Base-by-base conservation (phyloP, 2,888 invertebrate species). In the Digitonthophagus gazella region DNA sequence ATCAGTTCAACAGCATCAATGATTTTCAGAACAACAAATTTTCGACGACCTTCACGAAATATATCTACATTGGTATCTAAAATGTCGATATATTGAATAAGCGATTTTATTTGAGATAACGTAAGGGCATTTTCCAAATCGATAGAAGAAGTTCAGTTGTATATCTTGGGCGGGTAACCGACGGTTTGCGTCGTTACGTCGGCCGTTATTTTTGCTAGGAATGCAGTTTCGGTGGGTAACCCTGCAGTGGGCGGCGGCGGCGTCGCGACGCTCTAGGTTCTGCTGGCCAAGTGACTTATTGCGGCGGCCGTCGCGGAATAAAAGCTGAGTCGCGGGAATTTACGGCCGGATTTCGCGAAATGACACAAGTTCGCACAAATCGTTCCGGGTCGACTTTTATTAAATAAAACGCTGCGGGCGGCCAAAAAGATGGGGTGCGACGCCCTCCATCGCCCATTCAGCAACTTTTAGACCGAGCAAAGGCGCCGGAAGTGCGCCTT, bases 281-380 rank as follows among this genome's bases (percentile, higher is more conserved):
- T 11, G 61, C 20, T 18, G 18, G 18, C 61, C 61, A n/a, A 20
- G 61, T 61, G 61, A 61, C 61, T 61, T 61, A 61, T 61, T 61
- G 18, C 19, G 18, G 19, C 61, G 16, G 18, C 61, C 18, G 19
- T 15, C n/a, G n/a, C 61, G 61, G 61, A 61, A 61, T 61, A 61
- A 61, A 61, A 61, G 61, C 61, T 19, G 61, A 61, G 61, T 61
- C 61, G 61, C 61, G 61, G 28, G 61, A 61, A 61, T 61, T 61
- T 61, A 61, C 61, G 61, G 61, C 61, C 61, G 61, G 61, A 61
- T 61, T 61, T 61, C 61, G 14, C 61, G 19, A 61, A 61, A 61
- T 61, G 61, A 61, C 61, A 61, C 61, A 61, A 61, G 19, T 61
- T 61, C 61, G 61, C 61, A 44, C 28, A 61, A 61, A 61, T 61